phyloP scores from a whole-genome alignment of 2,888 invertebrate genomes.

The Phaedon cochleariae region DNA sequence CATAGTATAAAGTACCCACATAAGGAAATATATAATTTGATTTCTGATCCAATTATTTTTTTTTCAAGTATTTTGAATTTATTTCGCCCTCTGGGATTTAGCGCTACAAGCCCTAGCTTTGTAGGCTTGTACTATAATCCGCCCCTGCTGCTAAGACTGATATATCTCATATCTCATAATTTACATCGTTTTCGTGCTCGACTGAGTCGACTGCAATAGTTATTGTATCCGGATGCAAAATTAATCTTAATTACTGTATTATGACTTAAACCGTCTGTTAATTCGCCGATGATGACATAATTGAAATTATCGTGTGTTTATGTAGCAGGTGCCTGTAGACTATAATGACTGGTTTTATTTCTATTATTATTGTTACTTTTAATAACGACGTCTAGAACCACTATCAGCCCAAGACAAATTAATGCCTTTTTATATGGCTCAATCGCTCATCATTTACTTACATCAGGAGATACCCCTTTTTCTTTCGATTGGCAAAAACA shows the following conservation, averaged over 20 bases:
- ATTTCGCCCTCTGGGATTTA: too few species aligned
- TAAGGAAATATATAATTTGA: too few species aligned
- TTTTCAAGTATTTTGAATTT: too few species aligned
- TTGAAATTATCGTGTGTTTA: not conserved
- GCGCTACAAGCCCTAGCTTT: too few species aligned
- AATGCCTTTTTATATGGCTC: not conserved
- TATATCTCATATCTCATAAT: too few species aligned
- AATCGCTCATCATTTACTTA: too few species aligned
- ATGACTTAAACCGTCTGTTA: not conserved
- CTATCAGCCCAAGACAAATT: not conserved
- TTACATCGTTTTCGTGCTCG: not conserved
- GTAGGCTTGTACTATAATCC: too few species aligned
- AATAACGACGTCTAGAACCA: not conserved
- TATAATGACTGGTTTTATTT: not conserved
- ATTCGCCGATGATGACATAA: slow-evolving; percentile 8
- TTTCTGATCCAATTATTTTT: too few species aligned
- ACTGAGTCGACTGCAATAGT: not conserved
- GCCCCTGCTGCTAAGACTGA: too few species aligned
- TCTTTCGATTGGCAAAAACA: not conserved
- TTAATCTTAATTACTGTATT: slow-evolving; percentile 14
- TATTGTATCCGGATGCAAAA: slow-evolving; percentile 8
- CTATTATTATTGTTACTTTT: not conserved
- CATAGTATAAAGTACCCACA: too few species aligned
- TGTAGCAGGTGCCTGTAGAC: slow-evolving; percentile 6
- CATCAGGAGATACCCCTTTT: not conserved